Conservation (phyloP, 2,797 vertebrate genomes). For the Spinibarbus caldwelli region DNA sequence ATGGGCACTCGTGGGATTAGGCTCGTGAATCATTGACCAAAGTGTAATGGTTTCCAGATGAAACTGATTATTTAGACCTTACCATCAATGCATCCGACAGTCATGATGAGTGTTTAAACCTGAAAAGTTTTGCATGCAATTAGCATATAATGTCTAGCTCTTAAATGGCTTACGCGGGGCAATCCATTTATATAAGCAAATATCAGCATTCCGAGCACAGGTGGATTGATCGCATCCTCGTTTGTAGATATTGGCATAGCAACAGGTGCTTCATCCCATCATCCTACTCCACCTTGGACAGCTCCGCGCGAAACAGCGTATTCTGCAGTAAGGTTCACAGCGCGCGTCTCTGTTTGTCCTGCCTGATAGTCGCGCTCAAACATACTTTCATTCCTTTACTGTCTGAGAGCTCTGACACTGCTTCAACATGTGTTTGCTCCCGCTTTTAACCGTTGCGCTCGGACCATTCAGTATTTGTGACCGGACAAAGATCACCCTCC, state of each 20-base stretch:
- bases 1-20: slow-evolving; percentile 27
- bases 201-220: slow-evolving; percentile 27
- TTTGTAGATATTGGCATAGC: slow-evolving; percentile 41
- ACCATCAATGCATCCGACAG: slow-evolving; percentile 1
- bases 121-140: not conserved
- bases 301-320: slow-evolving; percentile 46
- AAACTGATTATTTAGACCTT: slow-evolving; percentile 19
- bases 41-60: slow-evolving; percentile 42
- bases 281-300: slow-evolving; percentile 60
- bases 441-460: slow-evolving; percentile 76
- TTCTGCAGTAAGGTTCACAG: not conserved
- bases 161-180: not conserved
- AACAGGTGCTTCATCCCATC: slow-evolving; percentile 60
- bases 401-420: slow-evolving; percentile 39
- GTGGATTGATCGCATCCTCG: slow-evolving; percentile 27
- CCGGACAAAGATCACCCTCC: slow-evolving; percentile 56
- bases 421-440: slow-evolving; percentile 63
- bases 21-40: slow-evolving; percentile 54
- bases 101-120: not conserved
- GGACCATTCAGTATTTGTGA: slow-evolving; percentile 78
- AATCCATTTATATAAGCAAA: not conserved
- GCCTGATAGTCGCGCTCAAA: slow-evolving; percentile 51
- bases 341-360: slow-evolving; percentile 38
- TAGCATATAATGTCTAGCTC: not conserved
- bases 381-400: slow-evolving; percentile 63